phyloP scores from a whole-genome alignment of 2,888 invertebrate species.

The Geophilus truncorum region DNA sequence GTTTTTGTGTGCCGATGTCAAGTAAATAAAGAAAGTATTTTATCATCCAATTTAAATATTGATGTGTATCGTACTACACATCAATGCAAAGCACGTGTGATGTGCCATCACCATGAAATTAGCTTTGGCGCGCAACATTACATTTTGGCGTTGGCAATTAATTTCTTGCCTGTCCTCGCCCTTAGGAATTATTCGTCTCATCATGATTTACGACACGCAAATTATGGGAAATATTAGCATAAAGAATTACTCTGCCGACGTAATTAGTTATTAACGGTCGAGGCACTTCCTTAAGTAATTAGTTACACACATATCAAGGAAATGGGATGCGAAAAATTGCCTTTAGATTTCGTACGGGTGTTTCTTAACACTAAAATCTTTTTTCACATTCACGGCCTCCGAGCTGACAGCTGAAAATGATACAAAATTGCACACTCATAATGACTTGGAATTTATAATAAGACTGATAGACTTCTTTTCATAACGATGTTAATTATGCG shows the following conservation, averaged over 20 bases:
- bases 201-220: conserved; percentile 30
- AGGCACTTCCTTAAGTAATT: conserved; percentile 31
- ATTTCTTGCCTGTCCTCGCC: conserved; percentile 3
- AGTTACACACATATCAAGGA: conserved; percentile 19
- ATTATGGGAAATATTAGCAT: conserved; percentile 32
- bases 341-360: background rate
- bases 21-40: background rate
- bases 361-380: background rate
- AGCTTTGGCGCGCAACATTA: background rate
- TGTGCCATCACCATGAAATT: background rate
- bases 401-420: background rate
- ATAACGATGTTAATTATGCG: background rate
- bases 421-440: background rate
- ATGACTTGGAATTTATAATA: background rate
- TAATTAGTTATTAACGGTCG: conserved; percentile 30
- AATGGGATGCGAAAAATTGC: conserved; percentile 6
- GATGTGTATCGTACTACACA: background rate
- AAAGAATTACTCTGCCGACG: conserved; percentile 27
- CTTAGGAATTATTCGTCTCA: conserved; percentile 17
- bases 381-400: background rate
- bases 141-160: background rate
- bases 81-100: conserved; percentile 2
- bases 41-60: background rate
- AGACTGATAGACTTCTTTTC: background rate
- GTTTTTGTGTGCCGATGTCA: background rate